A percentile compares a stretch with the other conserved stretches of the same genome.
Evolutionary conservation across 2,113 vertebrate genomes (phyloP).

Genomic region (Planiliza haematocheilus): DNA sequence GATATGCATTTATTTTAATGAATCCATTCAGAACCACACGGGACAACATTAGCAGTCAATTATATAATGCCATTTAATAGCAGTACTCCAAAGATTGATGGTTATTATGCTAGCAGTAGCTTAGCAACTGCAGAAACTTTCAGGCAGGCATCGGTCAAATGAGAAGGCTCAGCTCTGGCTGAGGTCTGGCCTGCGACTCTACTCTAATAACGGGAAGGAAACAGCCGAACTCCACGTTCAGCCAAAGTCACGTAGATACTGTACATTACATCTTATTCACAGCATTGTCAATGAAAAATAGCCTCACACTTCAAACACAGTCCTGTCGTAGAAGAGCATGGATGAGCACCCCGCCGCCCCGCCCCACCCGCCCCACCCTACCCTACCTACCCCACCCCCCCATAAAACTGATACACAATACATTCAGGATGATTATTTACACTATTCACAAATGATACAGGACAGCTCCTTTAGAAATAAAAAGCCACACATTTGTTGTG

Average conservation of each 20-base stretch:
- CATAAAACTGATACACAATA: constrained; percentile 57
- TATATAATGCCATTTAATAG: constrained; percentile 82
- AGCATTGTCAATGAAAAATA: constrained; percentile 62
- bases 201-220: constrained; percentile 75
- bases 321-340: constrained; percentile 50
- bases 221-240: constrained; percentile 68
- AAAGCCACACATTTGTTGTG: constrained; percentile 62
- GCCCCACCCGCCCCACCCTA: background rate
- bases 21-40: constrained; percentile 50
- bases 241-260: constrained; percentile 75
- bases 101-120: constrained; percentile 77
- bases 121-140: constrained; percentile 74
- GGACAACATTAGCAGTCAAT: constrained; percentile 69
- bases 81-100: constrained; percentile 78
- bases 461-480: constrained; percentile 65
- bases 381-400: background rate
- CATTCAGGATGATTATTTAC: constrained; percentile 78
- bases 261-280: constrained; percentile 79
- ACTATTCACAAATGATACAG: constrained; percentile 77
- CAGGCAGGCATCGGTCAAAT: constrained; percentile 76
- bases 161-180: constrained; percentile 71
- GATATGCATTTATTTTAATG: constrained; percentile 49
- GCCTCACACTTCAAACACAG: constrained; percentile 57
- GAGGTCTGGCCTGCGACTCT: constrained; percentile 69
- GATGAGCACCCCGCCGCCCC: background rate